phyloP scores from a whole-genome alignment of 2,888 invertebrate species.

The Drosophila nigricruria region DNA sequence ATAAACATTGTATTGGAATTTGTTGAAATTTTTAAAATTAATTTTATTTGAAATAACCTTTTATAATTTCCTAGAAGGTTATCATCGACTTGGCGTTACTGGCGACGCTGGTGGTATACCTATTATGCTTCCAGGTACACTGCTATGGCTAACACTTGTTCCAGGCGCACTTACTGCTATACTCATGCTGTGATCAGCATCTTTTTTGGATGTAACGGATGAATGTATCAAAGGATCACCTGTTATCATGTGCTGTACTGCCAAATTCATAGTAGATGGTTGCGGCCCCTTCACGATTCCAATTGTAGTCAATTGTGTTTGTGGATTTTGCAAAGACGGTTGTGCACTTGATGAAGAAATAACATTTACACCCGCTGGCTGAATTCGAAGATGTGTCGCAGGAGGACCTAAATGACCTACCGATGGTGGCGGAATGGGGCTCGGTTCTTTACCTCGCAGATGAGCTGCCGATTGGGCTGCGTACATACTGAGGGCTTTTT shows the following conservation, averaged over 20 bases:
- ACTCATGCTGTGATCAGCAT: constrained; percentile 64
- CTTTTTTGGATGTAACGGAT: constrained; percentile 65
- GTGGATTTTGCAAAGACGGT: constrained; percentile 32
- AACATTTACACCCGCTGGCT: constrained; percentile 50
- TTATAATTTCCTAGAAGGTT: constrained; percentile 46
- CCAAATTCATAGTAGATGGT: constrained; percentile 51
- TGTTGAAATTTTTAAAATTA: constrained; percentile 59
- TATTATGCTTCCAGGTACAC: constrained; percentile 60
- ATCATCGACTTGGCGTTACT: constrained; percentile 80
- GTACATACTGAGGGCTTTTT: constrained; percentile 91
- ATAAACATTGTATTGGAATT: constrained; percentile 35
- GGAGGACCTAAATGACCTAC: constrained; percentile 78
- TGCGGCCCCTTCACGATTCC: constrained; percentile 47
- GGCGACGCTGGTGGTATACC: constrained; percentile 74
- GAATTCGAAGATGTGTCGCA: constrained; percentile 83
- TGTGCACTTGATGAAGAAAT: constrained; percentile 23
- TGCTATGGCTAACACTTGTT: constrained; percentile 41
- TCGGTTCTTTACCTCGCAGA: constrained; percentile 85
- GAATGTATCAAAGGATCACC: constrained; percentile 74
- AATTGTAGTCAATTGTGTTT: constrained; percentile 45
- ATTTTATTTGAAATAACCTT: constrained; percentile 40
- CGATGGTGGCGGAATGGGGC: constrained; percentile 84
- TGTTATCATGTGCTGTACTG: constrained; percentile 78
- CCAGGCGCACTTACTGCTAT: constrained; percentile 49
- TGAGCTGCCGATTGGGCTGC: constrained; percentile 87